Evolutionary conservation across 2,113 vertebrate genomes (phyloP), one percentile per base, ranked within the genome.

Genomic region (Sylvietta virens): DNA sequence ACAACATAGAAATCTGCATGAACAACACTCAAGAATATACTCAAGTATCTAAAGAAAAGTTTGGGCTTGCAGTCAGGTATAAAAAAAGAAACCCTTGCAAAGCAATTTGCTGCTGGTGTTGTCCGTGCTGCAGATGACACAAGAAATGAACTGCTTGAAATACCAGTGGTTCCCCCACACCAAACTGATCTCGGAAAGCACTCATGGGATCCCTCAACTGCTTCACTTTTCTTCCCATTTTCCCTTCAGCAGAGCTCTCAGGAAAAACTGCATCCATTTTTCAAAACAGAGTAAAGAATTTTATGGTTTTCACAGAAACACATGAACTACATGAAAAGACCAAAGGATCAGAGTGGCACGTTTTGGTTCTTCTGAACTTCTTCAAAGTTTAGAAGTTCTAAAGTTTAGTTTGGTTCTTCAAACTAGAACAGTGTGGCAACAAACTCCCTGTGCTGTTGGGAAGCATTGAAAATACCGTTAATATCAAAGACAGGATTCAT

Each of bases 31-130:
- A 99, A 88, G 99, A 99, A 72, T 99, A 98, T 11, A 98, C 99
- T 67, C 97, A 93, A 56, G 96, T 61, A 11, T 97, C 98, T 65
- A 99, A 95, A 62, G 99, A 99, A 92, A 99, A 99, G 96, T 99
- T 99, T 88, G 98, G 98, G 89, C 86, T 98, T 69, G 99, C 99
- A 47, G 98, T 98, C 45, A 98, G 97, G 78, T 99, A 99, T 62
- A 98, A 97, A 96, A 99, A 97, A 95, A 99, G 97, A 92, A 99
- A 99, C 90, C 99, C 98, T n/a, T 98, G 99, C 42, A 98, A 95
- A 88, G 97, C 90, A 74, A 44, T 99, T 45, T 99, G 98, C 82
- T 99, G 99, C 93, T 99, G 99, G 94, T 99, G 99, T 54, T 99
- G 98, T 61, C 98, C 98, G 5, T 97, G 97, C 58, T 99, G 98